phyloP scores from a whole-genome alignment of 2,113 vertebrate genomes.

The Lichenostomus cassidix region DNA sequence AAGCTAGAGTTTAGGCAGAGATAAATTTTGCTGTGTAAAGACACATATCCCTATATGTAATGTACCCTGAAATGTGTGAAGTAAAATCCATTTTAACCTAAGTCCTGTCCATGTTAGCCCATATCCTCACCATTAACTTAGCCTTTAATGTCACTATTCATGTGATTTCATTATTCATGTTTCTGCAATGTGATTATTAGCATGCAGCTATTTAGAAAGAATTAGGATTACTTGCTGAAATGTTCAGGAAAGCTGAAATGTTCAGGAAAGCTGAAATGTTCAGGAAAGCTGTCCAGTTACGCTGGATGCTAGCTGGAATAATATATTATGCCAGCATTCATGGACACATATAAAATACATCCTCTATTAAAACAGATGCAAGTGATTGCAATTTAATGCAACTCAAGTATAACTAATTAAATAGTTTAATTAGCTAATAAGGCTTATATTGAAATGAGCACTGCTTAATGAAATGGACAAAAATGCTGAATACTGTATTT shows the following conservation, averaged over 20 bases:
- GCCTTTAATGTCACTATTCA: background rate
- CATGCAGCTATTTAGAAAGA: background rate
- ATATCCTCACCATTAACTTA: background rate
- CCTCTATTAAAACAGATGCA: slow-evolving; percentile 26
- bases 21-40: background rate
- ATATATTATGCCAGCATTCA: background rate
- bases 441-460: slow-evolving; percentile 40
- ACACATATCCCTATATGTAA: background rate
- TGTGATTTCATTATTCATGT: background rate
- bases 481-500: slow-evolving; percentile 35
- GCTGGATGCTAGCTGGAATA: background rate
- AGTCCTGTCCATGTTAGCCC: background rate
- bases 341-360: background rate
- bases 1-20: background rate
- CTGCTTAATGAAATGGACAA: slow-evolving; percentile 44
- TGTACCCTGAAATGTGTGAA: background rate
- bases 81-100: slow-evolving; percentile 13
- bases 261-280: background rate
- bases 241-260: background rate
- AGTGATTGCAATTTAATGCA: slow-evolving; percentile 51
- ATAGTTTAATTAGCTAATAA: slow-evolving; percentile 61
- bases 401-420: slow-evolving; percentile 56
- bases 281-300: background rate
- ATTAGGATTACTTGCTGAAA: background rate
- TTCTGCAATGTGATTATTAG: slow-evolving; percentile 4